Evolutionary conservation across 2,113 vertebrate genomes (phyloP).

Genomic region (Lophura nycthemera): DNA sequence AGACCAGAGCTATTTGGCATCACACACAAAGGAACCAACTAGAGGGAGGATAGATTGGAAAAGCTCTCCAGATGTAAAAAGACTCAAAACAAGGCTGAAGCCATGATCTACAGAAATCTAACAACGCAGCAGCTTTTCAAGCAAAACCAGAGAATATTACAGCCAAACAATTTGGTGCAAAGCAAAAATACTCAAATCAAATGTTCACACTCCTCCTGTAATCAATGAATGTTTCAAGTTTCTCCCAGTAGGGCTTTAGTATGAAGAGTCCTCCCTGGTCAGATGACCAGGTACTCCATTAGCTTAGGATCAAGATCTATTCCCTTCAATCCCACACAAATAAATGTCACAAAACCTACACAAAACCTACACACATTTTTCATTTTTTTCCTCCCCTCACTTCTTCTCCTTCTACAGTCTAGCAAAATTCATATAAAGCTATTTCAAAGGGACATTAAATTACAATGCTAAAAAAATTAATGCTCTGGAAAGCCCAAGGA

Average conservation of each 20-base stretch:
- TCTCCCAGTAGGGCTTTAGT: too few species aligned
- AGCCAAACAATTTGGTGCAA: neutral
- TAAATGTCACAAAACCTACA: neutral
- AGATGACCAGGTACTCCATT: neutral
- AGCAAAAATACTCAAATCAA: neutral
- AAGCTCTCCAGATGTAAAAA: neutral
- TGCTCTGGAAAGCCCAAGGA: constrained; percentile 6
- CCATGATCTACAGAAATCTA: neutral
- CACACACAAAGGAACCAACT: neutral
- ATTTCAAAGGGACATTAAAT: neutral
- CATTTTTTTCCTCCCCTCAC: neutral
- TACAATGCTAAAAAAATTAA: neutral
- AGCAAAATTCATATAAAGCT: neutral
- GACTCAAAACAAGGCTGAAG: neutral
- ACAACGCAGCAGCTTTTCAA: neutral
- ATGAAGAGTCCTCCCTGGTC: neutral
- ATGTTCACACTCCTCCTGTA: neutral
- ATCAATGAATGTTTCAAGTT: neutral
- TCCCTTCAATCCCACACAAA: neutral
- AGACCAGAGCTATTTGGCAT: neutral
- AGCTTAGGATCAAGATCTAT: neutral
- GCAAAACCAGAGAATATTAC: neutral
- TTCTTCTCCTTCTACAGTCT: neutral
- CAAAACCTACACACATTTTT: neutral
- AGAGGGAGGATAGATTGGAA: neutral